Percentiles rank a stretch among this genome's conserved stretches.
Conservation (phyloP, 2,888 invertebrate species). For the Eulithis testata region DNA sequence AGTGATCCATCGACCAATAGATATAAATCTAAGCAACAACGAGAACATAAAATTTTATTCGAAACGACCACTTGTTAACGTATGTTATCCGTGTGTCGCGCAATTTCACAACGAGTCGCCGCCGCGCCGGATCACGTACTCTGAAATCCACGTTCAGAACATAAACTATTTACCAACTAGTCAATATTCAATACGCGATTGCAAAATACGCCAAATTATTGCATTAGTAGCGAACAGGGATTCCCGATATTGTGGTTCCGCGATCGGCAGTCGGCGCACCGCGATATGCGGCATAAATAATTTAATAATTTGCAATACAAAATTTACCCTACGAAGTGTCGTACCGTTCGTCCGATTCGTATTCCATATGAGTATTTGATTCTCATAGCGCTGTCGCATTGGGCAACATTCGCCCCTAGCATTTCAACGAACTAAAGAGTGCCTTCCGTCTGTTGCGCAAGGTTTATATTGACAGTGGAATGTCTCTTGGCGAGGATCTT, state of each 20-base stretch:
- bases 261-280: conserved; percentile 74
- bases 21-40: conserved; percentile 71
- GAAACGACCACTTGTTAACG: conserved; percentile 77
- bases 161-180: conserved; percentile 83
- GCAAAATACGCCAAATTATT: conserved; percentile 85
- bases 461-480: conserved; percentile 60
- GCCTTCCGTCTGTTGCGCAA: conserved; percentile 62
- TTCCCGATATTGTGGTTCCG: conserved; percentile 84
- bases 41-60: conserved; percentile 73
- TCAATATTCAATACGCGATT: conserved; percentile 84
- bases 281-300: conserved; percentile 84
- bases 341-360: conserved; percentile 82
- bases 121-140: conserved; percentile 74
- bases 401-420: conserved; percentile 70
- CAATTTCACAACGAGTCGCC: conserved; percentile 76
- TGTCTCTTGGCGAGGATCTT: conserved; percentile 68
- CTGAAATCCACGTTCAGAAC: conserved; percentile 80
- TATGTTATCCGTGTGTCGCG: conserved; percentile 73
- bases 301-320: conserved; percentile 85
- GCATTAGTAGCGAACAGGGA: conserved; percentile 83
- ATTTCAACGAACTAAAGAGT: conserved; percentile 65
- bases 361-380: conserved; percentile 84
- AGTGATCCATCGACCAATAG: conserved; percentile 62
- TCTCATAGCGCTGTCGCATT: conserved; percentile 83
- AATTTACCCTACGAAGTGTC: conserved; percentile 82